Evolutionary conservation across 2,888 invertebrate genomes (phyloP).

Genomic region (Mamestra brassicae): DNA sequence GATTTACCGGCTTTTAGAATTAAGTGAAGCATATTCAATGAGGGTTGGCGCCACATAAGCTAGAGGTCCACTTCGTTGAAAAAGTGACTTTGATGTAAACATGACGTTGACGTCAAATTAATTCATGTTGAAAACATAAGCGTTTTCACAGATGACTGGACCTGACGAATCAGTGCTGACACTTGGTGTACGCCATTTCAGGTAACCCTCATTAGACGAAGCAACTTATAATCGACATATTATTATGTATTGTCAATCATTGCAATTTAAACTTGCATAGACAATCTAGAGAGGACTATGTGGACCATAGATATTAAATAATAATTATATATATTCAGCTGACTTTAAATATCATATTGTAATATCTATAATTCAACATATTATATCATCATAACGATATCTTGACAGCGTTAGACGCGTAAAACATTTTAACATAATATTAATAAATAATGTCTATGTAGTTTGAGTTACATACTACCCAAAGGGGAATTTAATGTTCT

Average conservation of each 20-base stretch:
- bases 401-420: conserved; percentile 53
- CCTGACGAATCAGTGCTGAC: no score
- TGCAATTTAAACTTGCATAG: conserved; percentile 26
- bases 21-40: not conserved
- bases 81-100: no score
- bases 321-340: conserved; percentile 12
- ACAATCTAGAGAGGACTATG: conserved; percentile 41
- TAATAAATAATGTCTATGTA: conserved; percentile 28
- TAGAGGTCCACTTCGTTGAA: no score
- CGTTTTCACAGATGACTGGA: no score
- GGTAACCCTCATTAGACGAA: not conserved
- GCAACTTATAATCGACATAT: not conserved
- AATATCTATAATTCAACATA: conserved; percentile 21
- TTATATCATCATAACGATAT: conserved; percentile 49
- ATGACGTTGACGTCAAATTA: no score
- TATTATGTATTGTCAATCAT: conserved; percentile 7
- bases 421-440: conserved; percentile 23
- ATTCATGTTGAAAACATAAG: no score
- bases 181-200: no score
- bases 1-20: not conserved
- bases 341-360: conserved; percentile 33
- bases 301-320: conserved; percentile 47
- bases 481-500: conserved; percentile 38
- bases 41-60: no score
- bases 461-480: conserved; percentile 42